A percentile compares a stretch with the other conserved stretches of the same genome.
These are phyloP conservation scores for Dendrolimus punctatus DNA, from an alignment of 1,140 invertebrate species.

Conservation along the genomic window DNA sequence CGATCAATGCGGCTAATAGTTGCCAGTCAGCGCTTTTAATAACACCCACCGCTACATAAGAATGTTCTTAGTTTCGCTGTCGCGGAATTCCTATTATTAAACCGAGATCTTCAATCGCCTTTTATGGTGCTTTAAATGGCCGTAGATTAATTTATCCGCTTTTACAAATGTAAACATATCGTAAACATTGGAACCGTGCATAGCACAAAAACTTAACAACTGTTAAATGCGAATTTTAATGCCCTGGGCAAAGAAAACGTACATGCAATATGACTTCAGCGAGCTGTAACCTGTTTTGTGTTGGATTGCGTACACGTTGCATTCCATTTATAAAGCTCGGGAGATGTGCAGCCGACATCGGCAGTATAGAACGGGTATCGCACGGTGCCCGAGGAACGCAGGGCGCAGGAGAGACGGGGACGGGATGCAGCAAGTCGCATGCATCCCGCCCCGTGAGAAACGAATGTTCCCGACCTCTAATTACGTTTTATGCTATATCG, in stretches of 20 bases:
- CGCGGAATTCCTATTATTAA: slow-evolving; percentile 57
- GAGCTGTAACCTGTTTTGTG: slow-evolving; percentile 46
- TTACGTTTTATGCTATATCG: slow-evolving; percentile 69
- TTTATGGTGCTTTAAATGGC: background rate
- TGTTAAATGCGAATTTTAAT: slow-evolving; percentile 44
- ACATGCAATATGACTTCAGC: slow-evolving; percentile 24
- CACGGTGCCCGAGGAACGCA: slow-evolving; percentile 7
- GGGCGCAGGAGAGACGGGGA: slow-evolving; percentile 5
- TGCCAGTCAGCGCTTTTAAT: slow-evolving; percentile 65
- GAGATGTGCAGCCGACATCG: slow-evolving; percentile 15
- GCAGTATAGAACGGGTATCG: slow-evolving; percentile 6
- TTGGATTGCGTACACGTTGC: slow-evolving; percentile 31
- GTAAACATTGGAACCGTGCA: slow-evolving; percentile 7
- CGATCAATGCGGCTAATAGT: slow-evolving; percentile 54
- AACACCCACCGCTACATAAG: slow-evolving; percentile 33
- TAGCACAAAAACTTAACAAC: slow-evolving; percentile 36
- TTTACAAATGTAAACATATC: slow-evolving; percentile 6
- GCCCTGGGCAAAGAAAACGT: slow-evolving; percentile 30
- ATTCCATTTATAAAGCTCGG: slow-evolving; percentile 42
- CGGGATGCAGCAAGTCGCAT: slow-evolving; percentile 9
- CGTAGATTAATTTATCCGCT: slow-evolving; percentile 7
- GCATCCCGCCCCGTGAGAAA: slow-evolving; percentile 54
- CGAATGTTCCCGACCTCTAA: slow-evolving; percentile 64
- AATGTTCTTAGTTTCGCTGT: slow-evolving; percentile 47
- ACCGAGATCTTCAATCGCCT: slow-evolving; percentile 8